Percentiles rank a stretch among this genome's conserved stretches.
phyloP scores from a whole-genome alignment of 2,888 invertebrate genomes.

The Notocelia uddmanniana region DNA sequence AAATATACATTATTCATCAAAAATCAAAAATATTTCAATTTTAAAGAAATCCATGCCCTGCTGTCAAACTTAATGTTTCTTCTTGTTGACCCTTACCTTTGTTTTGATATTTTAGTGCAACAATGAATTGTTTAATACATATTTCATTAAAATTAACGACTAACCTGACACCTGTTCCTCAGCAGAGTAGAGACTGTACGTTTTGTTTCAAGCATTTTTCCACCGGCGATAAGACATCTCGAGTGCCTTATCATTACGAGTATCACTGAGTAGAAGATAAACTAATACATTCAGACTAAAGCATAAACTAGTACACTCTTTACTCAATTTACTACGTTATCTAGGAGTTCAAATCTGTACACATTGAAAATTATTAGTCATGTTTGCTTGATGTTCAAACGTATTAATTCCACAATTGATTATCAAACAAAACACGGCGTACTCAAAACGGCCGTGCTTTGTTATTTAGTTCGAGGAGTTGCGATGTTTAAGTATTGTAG shows the following conservation, averaged over 20 bases:
- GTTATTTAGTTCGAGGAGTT: neutral
- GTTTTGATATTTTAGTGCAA: too few relatives aligned
- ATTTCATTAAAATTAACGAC: constrained; percentile 48
- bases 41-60: too few relatives aligned
- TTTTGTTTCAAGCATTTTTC: constrained; percentile 53
- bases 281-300: constrained; percentile 40
- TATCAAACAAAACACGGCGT: neutral
- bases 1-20: too few relatives aligned
- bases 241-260: constrained; percentile 57
- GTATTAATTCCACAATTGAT: neutral
- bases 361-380: neutral
- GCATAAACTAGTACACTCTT: constrained; percentile 36
- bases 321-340: constrained; percentile 14
- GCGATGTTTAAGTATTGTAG: neutral
- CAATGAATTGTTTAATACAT: neutral
- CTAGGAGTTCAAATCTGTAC: neutral
- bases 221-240: constrained; percentile 73
- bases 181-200: constrained; percentile 55
- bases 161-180: constrained; percentile 61
- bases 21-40: too few relatives aligned
- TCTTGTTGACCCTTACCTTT: too few relatives aligned
- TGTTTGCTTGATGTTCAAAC: neutral
- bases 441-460: neutral
- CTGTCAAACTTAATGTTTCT: too few relatives aligned
- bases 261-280: constrained; percentile 39